Evolutionary conservation across 2,888 invertebrate species (phyloP).

Genomic region (Eilema depressum): DNA sequence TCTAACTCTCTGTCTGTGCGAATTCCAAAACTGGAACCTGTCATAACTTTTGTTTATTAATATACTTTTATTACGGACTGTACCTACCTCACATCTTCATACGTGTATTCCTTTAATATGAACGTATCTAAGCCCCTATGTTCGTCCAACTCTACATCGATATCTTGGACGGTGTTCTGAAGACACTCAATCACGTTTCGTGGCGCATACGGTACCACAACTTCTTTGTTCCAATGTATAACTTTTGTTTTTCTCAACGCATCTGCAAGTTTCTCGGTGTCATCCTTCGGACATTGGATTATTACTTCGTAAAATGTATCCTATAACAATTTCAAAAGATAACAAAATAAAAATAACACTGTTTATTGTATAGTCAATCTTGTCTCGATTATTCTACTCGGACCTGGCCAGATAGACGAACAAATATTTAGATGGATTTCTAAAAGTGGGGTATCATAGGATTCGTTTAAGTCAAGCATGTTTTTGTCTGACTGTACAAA

Average conservation of each 20-base stretch:
- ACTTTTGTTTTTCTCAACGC: constrained; percentile 62
- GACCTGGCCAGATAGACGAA: no score
- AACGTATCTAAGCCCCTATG: constrained; percentile 46
- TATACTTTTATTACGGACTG: background rate
- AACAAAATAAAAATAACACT: no score
- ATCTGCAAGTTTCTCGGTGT: constrained; percentile 58
- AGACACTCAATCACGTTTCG: constrained; percentile 56
- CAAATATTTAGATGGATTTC: no score
- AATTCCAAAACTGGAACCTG: no score
- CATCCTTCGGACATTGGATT: constrained; percentile 60
- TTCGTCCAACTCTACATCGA: constrained; percentile 41
- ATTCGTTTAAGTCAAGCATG: no score
- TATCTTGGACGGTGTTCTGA: constrained; percentile 37
- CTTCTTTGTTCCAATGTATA: constrained; percentile 60
- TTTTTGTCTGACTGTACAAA: no score
- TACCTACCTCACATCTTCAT: constrained; percentile 55
- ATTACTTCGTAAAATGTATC: constrained; percentile 61
- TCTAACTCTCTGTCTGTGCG: no score
- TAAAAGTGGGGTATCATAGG: no score
- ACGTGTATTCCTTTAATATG: constrained; percentile 50
- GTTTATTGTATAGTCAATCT: background rate
- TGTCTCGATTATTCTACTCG: background rate
- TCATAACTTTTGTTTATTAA: background rate
- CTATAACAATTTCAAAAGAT: constrained; percentile 57
- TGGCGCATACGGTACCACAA: constrained; percentile 55